Base-by-base conservation (phyloP, 2,888 invertebrate species). In the Tanypteryx hageni region DNA sequence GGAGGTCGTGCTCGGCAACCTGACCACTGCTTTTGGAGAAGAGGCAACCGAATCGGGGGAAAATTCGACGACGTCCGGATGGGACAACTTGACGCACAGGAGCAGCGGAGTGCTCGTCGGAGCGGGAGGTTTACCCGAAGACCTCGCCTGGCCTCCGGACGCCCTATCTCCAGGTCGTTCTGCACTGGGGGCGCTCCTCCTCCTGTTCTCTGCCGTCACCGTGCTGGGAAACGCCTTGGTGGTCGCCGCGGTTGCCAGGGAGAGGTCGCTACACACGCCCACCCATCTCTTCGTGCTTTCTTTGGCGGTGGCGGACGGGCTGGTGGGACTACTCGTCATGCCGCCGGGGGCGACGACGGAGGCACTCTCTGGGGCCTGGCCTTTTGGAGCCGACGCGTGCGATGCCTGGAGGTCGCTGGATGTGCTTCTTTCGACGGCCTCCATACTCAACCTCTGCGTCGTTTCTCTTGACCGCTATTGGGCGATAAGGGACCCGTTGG, bases 401-500 rank as follows among this genome's bases (percentile, higher is more conserved):
- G 99, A 99, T 94, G 97, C 99, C 44, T 99, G 99, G 99, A 97
- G 99, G 92, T 99, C 99, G 0, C 95, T 99, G 93, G 99, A 99
- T 95, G 99, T 99, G 2, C 96, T 99, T 1, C 99, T 99, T 94
- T 99, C 99, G 94, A 99, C 99, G 0, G 99, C 99, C 9, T 99
- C 99, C 16, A 99, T 99, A 94, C 96, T 99, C 92, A 99, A 99
- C 95, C 96, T 99, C 92, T 99, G 99, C 95, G 99, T 99, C 59
- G 99, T 99, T 94, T 98, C 99, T 0, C 95, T 99, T 94, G 99
- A 99, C 95, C 97, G 99, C 27, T 99, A 99, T 95, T 99, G 99
- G 99, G 99, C 99, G 85, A 99, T 99, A 93, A 99, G 99, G 18
- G 99, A 99, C 95, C 99, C 99, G 0, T 99, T 99, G 93, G 98